phyloP scores from a whole-genome alignment of 2,888 invertebrate genomes.

The Poecilus cupreus region DNA sequence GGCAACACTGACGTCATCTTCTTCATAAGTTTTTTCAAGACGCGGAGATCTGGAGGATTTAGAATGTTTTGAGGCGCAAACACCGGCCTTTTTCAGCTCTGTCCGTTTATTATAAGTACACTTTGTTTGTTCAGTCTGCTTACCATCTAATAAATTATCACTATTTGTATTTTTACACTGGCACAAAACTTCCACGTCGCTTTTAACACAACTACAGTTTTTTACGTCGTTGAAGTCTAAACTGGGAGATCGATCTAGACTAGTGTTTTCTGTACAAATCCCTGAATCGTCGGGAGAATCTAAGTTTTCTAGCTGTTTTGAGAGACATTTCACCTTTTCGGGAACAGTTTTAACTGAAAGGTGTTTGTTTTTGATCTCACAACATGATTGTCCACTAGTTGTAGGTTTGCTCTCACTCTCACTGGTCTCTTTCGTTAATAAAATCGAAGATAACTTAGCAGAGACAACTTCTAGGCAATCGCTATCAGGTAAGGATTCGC shows the following conservation, averaged over 20 bases:
- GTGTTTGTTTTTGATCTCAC: constrained; percentile 66
- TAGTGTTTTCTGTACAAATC: constrained; percentile 84
- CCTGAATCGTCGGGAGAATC: constrained; percentile 79
- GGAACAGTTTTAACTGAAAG: constrained; percentile 69
- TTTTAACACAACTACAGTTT: constrained; percentile 60
- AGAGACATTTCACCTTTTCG: constrained; percentile 63
- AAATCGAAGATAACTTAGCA: constrained; percentile 77
- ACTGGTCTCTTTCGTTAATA: constrained; percentile 75
- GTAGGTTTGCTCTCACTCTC: constrained; percentile 64
- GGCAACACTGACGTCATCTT: constrained; percentile 67
- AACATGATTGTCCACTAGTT: constrained; percentile 10
- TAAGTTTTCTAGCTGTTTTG: constrained; percentile 60
- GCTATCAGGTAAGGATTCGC: constrained; percentile 73
- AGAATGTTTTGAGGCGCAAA: constrained; percentile 13
- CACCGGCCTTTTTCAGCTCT: constrained; percentile 38
- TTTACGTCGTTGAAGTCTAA: constrained; percentile 72
- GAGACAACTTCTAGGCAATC: constrained; percentile 77
- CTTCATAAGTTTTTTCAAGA: constrained; percentile 51
- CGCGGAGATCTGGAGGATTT: constrained; percentile 49
- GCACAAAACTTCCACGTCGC: constrained; percentile 58
- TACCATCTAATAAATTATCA: constrained; percentile 52
- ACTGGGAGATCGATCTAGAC: constrained; percentile 79
- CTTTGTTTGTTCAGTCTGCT: constrained; percentile 45
- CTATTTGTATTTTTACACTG: constrained; percentile 59
- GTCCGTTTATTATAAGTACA: constrained; percentile 59